phyloP scores from a whole-genome alignment of 2,797 vertebrate genomes.

The Poeciliopsis gracilis region DNA sequence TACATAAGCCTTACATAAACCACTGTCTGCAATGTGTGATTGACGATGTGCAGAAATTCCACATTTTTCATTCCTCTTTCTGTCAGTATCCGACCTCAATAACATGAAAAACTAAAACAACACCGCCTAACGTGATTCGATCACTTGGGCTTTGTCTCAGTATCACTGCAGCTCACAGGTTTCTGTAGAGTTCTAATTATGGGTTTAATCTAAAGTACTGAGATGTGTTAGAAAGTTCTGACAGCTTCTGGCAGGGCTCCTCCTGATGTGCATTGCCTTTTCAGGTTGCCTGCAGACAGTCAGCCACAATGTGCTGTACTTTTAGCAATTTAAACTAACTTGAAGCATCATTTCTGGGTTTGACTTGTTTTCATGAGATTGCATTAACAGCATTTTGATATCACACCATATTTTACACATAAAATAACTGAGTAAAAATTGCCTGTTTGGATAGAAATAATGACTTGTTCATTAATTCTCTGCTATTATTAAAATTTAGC shows the following conservation, averaged over 20 bases:
- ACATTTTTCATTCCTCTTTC: slow-evolving; percentile 20
- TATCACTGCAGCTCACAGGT: slow-evolving; percentile 11
- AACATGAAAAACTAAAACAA: slow-evolving; percentile 20
- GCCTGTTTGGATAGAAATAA: not conserved
- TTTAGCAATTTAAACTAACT: not conserved
- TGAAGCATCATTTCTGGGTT: not conserved
- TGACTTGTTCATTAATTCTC: slow-evolving; percentile 2
- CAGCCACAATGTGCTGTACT: not conserved
- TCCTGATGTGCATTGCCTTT: slow-evolving; percentile 5
- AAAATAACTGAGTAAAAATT: not conserved
- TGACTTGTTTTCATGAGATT: not conserved
- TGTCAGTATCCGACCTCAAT: slow-evolving; percentile 23
- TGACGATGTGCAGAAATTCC: slow-evolving; percentile 31
- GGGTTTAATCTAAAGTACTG: slow-evolving; percentile 13
- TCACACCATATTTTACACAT: not conserved
- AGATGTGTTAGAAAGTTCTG: slow-evolving; percentile 5
- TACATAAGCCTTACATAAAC: slow-evolving; percentile 55
- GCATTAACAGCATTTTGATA: not conserved
- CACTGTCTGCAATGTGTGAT: slow-evolving; percentile 42
- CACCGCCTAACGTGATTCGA: slow-evolving; percentile 15
- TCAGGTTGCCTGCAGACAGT: slow-evolving; percentile 1
- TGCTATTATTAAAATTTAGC: slow-evolving; percentile 31
- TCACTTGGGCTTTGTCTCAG: slow-evolving; percentile 17
- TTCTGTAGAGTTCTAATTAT: slow-evolving; percentile 17
- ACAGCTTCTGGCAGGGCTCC: slow-evolving; percentile 7